Base-by-base conservation (phyloP, 2,797 vertebrate species). In the Ptychobarbus kaznakovi region DNA sequence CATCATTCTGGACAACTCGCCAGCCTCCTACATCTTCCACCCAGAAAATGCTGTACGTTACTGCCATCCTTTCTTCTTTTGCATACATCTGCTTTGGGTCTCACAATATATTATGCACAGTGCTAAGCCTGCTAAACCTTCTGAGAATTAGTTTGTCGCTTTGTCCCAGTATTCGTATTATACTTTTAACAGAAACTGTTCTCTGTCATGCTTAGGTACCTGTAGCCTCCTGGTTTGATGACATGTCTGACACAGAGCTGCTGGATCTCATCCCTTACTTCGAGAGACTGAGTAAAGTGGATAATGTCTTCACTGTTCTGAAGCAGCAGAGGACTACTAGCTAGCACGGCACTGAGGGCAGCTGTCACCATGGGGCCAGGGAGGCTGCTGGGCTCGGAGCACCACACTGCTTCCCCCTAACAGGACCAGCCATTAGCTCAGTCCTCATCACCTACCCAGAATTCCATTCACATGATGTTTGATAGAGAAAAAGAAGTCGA, bases 1-100 rank as follows among this genome's bases (percentile, higher is more conserved):
- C 90, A 96, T 99, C 93, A 99, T 99, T 25, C 93, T 99, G 40
- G 98, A 99, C 95, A 99, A 99, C 94, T 99, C 98, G 0, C 98
- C 98, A 0, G 97, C 97, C 7, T 99, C 98, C 90, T 99, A 99
- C 53, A 94, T 98, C 93, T 99, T 99, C 94, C 98, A 99, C 87
- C 98, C 98, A 0, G 95, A 99, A 76, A 99, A 99, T 0, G 98
- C 98, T 0, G 98, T 99, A 95, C 0, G 97, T 92, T 28, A 28
- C 35, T 46, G 18, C 40, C 51, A 73, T 10, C 6, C 13, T 80
- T 80, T 65, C 10, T 70, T 86, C 46, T 38, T 66, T 58, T 77
- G 66, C 58, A 1, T 85, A 20, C n/a, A 8, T 13, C 68, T 44
- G 35, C 35, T 79, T 56, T 38, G 49, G 28, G 46, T 35, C 73